A percentile compares a stretch with the other conserved stretches of the same genome.
Evolutionary conservation across 2,113 vertebrate genomes (phyloP).

Genomic region (Nerophis ophidion): DNA sequence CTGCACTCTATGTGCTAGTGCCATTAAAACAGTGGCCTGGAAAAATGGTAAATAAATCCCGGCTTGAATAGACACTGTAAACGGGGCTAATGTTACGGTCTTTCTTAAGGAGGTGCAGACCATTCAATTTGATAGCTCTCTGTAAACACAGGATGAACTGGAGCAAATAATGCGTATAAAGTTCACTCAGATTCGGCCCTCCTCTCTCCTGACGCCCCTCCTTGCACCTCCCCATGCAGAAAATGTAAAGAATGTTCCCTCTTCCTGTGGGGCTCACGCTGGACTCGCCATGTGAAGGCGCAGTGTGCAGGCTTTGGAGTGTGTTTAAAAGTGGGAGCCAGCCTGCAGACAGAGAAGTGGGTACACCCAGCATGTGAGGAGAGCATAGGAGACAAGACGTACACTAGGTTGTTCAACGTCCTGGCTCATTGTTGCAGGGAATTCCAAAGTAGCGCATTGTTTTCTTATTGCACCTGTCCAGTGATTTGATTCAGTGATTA

Average conservation of each 20-base stretch:
- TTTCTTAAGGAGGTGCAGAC: no score
- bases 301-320: conserved; percentile 9
- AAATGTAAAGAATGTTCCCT: conserved; percentile 73
- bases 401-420: conserved; percentile 8
- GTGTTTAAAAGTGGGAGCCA: conserved; percentile 22
- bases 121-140: no score
- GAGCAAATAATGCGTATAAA: conserved; percentile 16
- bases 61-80: no score
- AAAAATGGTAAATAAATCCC: no score
- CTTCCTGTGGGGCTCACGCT: conserved; percentile 71
- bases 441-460: conserved; percentile 30
- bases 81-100: no score
- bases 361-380: conserved; percentile 29
- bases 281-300: conserved; percentile 45
- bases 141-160: conserved; percentile 22
- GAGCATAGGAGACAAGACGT: conserved; percentile 26
- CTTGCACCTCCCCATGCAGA: conserved; percentile 41
- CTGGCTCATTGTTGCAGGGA: conserved; percentile 18
- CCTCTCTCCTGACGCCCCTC: conserved; percentile 22
- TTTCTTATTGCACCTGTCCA: conserved; percentile 45
- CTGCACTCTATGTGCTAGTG: no score
- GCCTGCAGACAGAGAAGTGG: conserved; percentile 44
- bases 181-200: conserved; percentile 49
- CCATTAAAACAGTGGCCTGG: no score
- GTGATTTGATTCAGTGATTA: conserved; percentile 41